These are phyloP conservation scores for Hydrophis major DNA, from an alignment of 2,797 vertebrate species.

Conservation along the genomic window DNA sequence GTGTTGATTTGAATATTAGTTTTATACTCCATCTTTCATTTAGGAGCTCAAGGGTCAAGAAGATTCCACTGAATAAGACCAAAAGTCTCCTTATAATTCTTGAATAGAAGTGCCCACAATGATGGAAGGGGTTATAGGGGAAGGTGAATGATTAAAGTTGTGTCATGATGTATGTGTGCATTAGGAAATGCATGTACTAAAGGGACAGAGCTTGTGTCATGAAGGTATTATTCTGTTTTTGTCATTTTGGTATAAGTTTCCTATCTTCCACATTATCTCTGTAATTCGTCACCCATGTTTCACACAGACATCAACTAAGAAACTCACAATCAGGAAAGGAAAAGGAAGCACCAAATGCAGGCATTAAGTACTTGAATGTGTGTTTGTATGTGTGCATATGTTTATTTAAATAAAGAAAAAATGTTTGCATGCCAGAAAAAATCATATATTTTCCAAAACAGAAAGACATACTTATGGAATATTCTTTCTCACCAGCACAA, in stretches of 20 bases:
- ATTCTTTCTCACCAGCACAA: slow-evolving; percentile 59
- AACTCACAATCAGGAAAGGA: not conserved
- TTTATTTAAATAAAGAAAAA: slow-evolving; percentile 38
- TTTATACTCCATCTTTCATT: not conserved
- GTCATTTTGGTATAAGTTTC: not conserved
- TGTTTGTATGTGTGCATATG: not conserved
- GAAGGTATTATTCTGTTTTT: not conserved
- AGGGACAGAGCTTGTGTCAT: not conserved
- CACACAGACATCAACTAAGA: too few species aligned
- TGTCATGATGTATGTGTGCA: not conserved
- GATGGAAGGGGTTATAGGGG: not conserved
- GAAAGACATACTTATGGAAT: slow-evolving; percentile 58
- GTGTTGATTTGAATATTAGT: not conserved
- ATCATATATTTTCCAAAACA: slow-evolving; percentile 43
- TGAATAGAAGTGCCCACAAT: not conserved
- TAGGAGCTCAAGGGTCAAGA: not conserved
- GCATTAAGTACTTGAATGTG: not conserved
- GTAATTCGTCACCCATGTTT: not conserved
- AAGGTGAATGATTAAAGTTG: not conserved
- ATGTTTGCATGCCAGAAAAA: slow-evolving; percentile 35
- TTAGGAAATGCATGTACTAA: not conserved
- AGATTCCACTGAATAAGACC: not conserved
- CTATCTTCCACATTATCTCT: not conserved
- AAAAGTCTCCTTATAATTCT: not conserved
- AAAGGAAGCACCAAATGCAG: not conserved